Conservation (phyloP, 2,888 invertebrate species). For the Spodoptera littoralis region DNA sequence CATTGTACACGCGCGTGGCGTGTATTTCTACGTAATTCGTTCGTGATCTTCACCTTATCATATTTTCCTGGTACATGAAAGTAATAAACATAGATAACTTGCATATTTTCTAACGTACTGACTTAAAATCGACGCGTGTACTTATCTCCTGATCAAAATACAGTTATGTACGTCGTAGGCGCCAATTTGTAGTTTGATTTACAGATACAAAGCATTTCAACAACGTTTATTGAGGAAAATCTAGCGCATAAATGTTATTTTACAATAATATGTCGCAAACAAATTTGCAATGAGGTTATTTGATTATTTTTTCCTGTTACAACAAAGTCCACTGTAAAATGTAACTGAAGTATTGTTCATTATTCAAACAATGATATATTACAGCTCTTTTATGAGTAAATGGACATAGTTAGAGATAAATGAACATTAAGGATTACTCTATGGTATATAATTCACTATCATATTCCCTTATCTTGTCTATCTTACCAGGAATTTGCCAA, state of each 20-base stretch:
- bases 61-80: slow-evolving; percentile 53
- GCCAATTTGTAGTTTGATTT: not conserved
- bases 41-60: slow-evolving; percentile 56
- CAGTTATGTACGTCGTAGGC: not conserved
- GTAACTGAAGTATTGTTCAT: not conserved
- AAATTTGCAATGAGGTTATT: slow-evolving; percentile 1
- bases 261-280: slow-evolving; percentile 2
- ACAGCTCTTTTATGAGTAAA: not conserved
- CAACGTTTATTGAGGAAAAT: slow-evolving; percentile 28
- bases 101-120: slow-evolving; percentile 28
- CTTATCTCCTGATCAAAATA: slow-evolving; percentile 17
- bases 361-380: not conserved
- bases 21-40: slow-evolving; percentile 53
- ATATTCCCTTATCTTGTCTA: no score
- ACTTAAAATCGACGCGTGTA: slow-evolving; percentile 15
- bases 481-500: not conserved
- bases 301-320: slow-evolving; percentile 36
- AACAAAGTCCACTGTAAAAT: not conserved
- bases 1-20: slow-evolving; percentile 63
- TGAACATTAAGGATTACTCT: no score
- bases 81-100: slow-evolving; percentile 43
- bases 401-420: no score
- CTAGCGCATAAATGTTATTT: not conserved
- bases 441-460: no score
- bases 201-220: slow-evolving; percentile 1